Evolutionary conservation across 1,140 invertebrate genomes (phyloP).

Genomic region (Medauroidea extradentata): DNA sequence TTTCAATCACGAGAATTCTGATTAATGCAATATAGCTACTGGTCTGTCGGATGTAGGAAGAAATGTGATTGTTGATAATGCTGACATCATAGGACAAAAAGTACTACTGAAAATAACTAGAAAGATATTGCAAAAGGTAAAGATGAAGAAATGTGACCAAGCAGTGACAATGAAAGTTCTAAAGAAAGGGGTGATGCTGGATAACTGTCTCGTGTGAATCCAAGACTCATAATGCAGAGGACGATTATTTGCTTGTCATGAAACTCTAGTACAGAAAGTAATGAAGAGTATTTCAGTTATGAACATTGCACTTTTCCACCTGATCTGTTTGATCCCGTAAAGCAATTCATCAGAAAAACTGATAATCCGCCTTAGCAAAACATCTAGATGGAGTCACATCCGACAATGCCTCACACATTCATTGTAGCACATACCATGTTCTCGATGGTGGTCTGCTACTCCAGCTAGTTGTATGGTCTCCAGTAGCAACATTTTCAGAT

Average conservation of each 20-base stretch:
- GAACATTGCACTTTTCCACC: neutral
- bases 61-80: neutral
- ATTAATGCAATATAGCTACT: neutral
- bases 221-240: neutral
- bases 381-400: neutral
- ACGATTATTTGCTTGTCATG: neutral
- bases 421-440: neutral
- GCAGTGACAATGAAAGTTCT: neutral
- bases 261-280: neutral
- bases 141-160: constrained; percentile 1
- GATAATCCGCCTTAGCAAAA: constrained; percentile 1
- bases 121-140: neutral
- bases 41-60: neutral
- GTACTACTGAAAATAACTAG: neutral
- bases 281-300: neutral
- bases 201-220: neutral
- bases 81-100: neutral
- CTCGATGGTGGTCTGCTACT: neutral
- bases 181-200: neutral
- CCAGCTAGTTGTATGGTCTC: neutral
- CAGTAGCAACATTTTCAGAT: neutral
- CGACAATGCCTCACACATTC: neutral
- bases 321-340: neutral
- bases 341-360: constrained; percentile 1
- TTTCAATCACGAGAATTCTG: neutral